Conservation (phyloP, 2,888 invertebrate genomes). For the Agrilus mali region DNA sequence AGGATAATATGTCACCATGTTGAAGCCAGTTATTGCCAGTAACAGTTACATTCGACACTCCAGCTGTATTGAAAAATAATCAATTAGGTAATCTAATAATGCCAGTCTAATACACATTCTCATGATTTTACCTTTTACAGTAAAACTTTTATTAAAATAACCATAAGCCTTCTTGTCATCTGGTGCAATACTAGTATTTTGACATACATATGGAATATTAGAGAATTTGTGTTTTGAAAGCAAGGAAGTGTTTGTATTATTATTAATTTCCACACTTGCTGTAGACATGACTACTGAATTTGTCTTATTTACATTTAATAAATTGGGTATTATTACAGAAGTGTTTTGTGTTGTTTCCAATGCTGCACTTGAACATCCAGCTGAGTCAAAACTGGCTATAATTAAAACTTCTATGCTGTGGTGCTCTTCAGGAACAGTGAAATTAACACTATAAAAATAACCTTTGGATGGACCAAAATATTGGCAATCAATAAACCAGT, state of each 20-base stretch:
- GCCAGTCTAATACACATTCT: not conserved
- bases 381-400: conserved; percentile 53
- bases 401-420: conserved; percentile 59
- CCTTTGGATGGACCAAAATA: conserved; percentile 52
- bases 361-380: conserved; percentile 27
- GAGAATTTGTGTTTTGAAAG: too few relatives aligned
- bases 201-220: conserved; percentile 40
- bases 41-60: conserved; percentile 55
- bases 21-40: conserved; percentile 72
- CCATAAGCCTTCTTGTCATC: conserved; percentile 60
- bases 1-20: conserved; percentile 62
- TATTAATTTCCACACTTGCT: conserved; percentile 11
- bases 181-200: conserved; percentile 46
- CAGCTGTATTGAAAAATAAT: conserved; percentile 38
- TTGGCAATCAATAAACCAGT: conserved; percentile 71
- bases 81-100: not conserved
- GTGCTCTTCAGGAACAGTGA: conserved; percentile 43
- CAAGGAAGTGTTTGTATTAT: too few relatives aligned
- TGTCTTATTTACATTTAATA: conserved; percentile 13
- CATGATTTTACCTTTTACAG: conserved; percentile 47
- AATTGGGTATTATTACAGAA: conserved; percentile 13
- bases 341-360: conserved; percentile 25
- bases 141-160: conserved; percentile 51
- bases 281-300: conserved; percentile 13
- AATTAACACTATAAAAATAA: conserved; percentile 49